Percentiles rank a stretch among this genome's conserved stretches.
phyloP scores from a whole-genome alignment of 2,888 invertebrate species.

The Eumacrocentrus americanus region DNA sequence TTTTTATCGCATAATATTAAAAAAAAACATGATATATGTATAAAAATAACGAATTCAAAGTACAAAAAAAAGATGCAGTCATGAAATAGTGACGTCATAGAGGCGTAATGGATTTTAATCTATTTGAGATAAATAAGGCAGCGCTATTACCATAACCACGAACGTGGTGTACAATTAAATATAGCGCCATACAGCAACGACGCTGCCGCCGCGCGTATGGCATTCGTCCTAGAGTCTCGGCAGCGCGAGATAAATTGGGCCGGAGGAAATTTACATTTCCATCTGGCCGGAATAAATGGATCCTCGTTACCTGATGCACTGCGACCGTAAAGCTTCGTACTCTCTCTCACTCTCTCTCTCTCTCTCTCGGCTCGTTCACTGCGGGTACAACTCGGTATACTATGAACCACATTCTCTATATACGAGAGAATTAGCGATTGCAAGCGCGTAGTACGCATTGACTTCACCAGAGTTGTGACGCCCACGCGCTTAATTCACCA shows the following conservation, averaged over 20 bases:
- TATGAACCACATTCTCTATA: too few relatives aligned
- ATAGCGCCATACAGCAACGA: conserved; percentile 23
- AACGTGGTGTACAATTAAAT: conserved; percentile 22
- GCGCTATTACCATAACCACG: conserved; percentile 51
- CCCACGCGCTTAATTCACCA: too few relatives aligned
- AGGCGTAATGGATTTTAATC: conserved; percentile 24
- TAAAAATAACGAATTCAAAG: too few relatives aligned
- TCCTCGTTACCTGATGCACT: conserved; percentile 48
- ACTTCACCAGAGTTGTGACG: too few relatives aligned
- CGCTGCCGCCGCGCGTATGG: conserved; percentile 28
- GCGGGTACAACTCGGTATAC: too few relatives aligned
- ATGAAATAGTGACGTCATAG: background rate
- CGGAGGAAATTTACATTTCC: conserved; percentile 54
- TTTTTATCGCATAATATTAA: too few relatives aligned
- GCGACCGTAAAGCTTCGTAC: conserved; percentile 17
- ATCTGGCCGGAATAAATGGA: conserved; percentile 57
- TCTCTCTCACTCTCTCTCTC: background rate
- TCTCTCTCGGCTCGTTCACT: too few relatives aligned
- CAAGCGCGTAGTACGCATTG: too few relatives aligned
- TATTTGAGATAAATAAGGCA: conserved; percentile 47
- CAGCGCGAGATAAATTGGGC: conserved; percentile 53
- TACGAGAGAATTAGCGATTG: too few relatives aligned
- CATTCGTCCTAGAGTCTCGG: conserved; percentile 34
- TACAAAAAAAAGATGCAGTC: too few relatives aligned
- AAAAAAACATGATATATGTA: too few relatives aligned